phyloP scores from a whole-genome alignment of 2,797 vertebrate genomes.

The Onychomys leucogaster region DNA sequence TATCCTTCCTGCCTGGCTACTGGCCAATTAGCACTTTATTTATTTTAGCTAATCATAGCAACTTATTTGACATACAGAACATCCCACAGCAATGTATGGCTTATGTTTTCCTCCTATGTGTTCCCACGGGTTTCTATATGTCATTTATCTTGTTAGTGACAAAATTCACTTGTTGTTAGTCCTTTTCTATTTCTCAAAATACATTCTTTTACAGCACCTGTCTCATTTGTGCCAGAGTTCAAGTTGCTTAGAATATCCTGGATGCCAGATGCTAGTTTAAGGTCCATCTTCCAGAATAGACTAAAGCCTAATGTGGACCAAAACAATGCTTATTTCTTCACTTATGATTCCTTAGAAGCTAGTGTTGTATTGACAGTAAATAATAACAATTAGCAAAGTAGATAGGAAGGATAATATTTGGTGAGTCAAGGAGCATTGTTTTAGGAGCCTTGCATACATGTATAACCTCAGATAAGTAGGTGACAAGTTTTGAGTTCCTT shows the following conservation, averaged over 20 bases:
- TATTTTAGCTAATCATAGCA: no score
- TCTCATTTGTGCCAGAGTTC: background rate
- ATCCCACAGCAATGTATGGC: background rate
- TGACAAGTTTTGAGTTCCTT: background rate
- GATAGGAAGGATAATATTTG: background rate
- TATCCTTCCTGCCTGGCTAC: no score
- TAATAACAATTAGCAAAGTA: background rate
- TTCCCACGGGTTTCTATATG: background rate
- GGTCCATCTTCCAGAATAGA: background rate
- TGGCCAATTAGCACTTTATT: no score
- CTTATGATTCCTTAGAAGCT: background rate
- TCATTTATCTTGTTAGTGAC: background rate
- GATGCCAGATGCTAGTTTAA: background rate
- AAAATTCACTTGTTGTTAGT: background rate
- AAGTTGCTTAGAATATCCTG: background rate
- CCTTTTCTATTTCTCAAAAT: background rate
- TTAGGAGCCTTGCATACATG: background rate
- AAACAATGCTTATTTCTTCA: background rate
- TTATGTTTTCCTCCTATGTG: background rate
- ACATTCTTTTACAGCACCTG: background rate
- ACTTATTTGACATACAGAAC: no score
- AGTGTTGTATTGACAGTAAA: background rate
- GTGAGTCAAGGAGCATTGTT: background rate
- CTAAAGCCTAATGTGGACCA: background rate
- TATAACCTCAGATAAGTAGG: background rate